Evolutionary conservation across 2,797 vertebrate genomes (phyloP).

Genomic region (Sciurus carolinensis): DNA sequence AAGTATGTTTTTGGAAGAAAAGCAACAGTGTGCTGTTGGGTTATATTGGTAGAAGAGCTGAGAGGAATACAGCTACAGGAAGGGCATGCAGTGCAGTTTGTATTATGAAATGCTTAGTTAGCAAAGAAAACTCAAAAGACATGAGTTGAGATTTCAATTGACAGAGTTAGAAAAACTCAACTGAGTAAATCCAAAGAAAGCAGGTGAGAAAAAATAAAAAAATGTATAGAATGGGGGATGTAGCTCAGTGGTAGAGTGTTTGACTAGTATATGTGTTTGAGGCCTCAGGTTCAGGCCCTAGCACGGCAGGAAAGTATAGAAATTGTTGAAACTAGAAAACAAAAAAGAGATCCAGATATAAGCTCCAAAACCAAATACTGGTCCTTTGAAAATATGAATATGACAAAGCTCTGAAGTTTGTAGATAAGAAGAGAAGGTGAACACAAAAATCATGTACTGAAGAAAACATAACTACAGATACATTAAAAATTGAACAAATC

Average conservation of each 20-base stretch:
- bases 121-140: not conserved
- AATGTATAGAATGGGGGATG: not conserved
- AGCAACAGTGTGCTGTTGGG: not conserved
- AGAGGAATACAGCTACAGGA: not conserved
- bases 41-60: not conserved
- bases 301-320: not conserved
- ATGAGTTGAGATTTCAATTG: not conserved
- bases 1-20: not conserved
- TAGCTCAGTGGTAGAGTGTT: not conserved
- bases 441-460: not conserved
- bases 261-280: not conserved
- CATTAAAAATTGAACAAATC: not conserved
- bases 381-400: not conserved
- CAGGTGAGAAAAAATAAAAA: not conserved
- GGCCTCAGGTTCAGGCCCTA: not conserved
- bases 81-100: not conserved
- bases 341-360: not conserved
- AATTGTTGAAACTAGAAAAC: not conserved
- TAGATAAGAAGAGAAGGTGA: not conserved
- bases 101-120: not conserved
- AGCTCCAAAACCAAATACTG: not conserved
- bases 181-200: not conserved
- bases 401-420: not conserved
- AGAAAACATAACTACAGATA: not conserved
- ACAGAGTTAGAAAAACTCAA: not conserved